Conservation (phyloP, 2,888 invertebrate genomes). For the Pycnomerus fuliginosus region DNA sequence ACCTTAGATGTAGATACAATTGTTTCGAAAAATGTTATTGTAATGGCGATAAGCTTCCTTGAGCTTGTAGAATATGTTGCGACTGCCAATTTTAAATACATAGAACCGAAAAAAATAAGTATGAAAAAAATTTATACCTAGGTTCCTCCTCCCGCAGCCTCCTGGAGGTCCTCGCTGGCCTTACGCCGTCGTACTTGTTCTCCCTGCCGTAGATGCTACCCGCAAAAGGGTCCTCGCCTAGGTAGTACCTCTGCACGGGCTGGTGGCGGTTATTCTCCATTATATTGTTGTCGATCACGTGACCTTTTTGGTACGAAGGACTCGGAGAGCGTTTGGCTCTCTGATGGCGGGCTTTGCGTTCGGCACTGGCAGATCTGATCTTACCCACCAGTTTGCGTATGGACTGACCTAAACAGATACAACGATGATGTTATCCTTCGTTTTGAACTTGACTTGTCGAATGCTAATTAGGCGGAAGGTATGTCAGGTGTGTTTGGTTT, state of each 20-base stretch:
- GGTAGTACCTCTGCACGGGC: slow-evolving; percentile 69
- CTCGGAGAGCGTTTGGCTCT: slow-evolving; percentile 61
- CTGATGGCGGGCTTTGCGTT: slow-evolving; percentile 65
- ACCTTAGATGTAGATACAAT: too few relatives aligned
- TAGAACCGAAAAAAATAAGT: too few relatives aligned
- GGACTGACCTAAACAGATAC: slow-evolving; percentile 66
- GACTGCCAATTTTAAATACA: too few relatives aligned
- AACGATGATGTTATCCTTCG: slow-evolving; percentile 11
- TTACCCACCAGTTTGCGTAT: slow-evolving; percentile 80
- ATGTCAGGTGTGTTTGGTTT: too few relatives aligned
- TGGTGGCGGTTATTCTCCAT: slow-evolving; percentile 14
- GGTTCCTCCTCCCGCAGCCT: slow-evolving; percentile 48
- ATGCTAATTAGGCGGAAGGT: slow-evolving; percentile 6
- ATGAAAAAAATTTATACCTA: too few relatives aligned
- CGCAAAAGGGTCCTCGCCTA: slow-evolving; percentile 84
- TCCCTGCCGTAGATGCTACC: slow-evolving; percentile 81
- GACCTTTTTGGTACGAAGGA: slow-evolving; percentile 58
- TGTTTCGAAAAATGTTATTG: too few relatives aligned
- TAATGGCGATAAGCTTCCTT: too few relatives aligned
- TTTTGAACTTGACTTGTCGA: slow-evolving; percentile 4
- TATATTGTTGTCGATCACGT: slow-evolving; percentile 58
- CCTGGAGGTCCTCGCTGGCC: slow-evolving; percentile 49
- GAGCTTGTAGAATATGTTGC: too few relatives aligned
- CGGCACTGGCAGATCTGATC: slow-evolving; percentile 72
- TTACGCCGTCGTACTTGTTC: slow-evolving; percentile 75